A percentile compares a stretch with the other conserved stretches of the same genome.
These are phyloP conservation scores for Caenorhabditis sp. DNA, from an alignment of 2,888 invertebrate species.

Conservation along the genomic window DNA sequence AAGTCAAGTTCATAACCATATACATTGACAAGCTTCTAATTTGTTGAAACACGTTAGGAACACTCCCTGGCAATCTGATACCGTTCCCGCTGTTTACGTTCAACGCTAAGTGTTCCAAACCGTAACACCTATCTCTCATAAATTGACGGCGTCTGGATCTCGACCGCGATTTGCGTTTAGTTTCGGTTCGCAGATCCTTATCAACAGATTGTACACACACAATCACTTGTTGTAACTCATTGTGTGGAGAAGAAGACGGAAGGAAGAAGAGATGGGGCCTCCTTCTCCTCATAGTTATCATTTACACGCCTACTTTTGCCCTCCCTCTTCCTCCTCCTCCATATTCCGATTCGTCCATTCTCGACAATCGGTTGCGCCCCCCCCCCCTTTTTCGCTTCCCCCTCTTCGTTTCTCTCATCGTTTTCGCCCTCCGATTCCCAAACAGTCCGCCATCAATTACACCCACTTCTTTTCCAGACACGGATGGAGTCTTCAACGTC, in stretches of 20 bases:
- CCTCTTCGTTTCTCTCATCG: neutral
- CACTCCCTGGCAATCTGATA: no score
- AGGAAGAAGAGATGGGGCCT: constrained; percentile 14
- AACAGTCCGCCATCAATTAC: neutral
- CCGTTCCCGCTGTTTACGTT: no score
- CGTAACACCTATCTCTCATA: constrained; percentile 41
- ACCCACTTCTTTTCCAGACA: neutral
- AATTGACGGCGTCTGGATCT: constrained; percentile 22
- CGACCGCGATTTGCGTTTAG: constrained; percentile 27
- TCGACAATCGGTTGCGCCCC: constrained; percentile 14
- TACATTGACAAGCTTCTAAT: no score
- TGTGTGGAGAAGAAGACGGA: constrained; percentile 19
- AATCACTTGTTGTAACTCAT: constrained; percentile 54
- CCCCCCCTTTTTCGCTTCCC: neutral
- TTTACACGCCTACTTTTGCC: constrained; percentile 53
- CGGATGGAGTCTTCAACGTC: constrained; percentile 4
- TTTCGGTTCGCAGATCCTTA: constrained; percentile 52
- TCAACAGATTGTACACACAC: constrained; percentile 28
- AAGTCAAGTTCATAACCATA: no score
- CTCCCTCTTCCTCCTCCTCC: constrained; percentile 21
- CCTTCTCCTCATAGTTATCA: constrained; percentile 51
- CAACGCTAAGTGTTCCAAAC: constrained; percentile 22
- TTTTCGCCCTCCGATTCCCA: neutral
- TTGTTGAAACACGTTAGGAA: no score
- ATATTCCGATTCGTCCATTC: constrained; percentile 21